Evolutionary conservation across 1,140 invertebrate genomes (phyloP).

Genomic region (Potamilus streckersoni): DNA sequence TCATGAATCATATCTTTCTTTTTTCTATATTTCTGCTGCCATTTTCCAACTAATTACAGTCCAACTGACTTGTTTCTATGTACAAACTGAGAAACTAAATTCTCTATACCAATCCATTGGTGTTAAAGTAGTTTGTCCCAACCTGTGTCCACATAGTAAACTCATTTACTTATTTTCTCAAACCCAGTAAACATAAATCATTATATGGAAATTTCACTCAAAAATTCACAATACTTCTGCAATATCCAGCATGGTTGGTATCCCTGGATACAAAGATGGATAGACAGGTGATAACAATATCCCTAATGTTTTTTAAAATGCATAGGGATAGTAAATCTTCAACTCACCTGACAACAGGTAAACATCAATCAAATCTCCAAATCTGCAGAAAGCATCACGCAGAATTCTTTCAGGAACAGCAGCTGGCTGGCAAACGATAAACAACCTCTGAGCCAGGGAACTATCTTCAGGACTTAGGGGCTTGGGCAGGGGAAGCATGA

Average conservation of each 20-base stretch:
- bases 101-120: no score
- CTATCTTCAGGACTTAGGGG: slow-evolving; percentile 81
- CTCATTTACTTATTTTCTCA: not conserved
- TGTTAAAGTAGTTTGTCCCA: no score
- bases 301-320: not conserved
- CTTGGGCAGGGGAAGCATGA: slow-evolving; percentile 78
- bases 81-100: no score
- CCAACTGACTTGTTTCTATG: no score
- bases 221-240: not conserved
- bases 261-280: not conserved
- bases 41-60: no score
- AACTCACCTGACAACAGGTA: slow-evolving; percentile 85
- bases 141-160: no score
- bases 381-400: slow-evolving; percentile 89
- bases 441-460: slow-evolving; percentile 74
- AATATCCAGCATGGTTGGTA: no score
- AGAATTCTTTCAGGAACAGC: slow-evolving; percentile 84
- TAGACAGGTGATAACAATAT: not conserved
- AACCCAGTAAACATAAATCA: not conserved
- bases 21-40: no score
- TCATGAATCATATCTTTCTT: no score
- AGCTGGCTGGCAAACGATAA: slow-evolving; percentile 74
- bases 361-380: slow-evolving; percentile 93
- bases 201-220: not conserved
- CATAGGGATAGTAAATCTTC: not conserved